Percentiles rank a stretch among this genome's conserved stretches.
Conservation (phyloP, 2,888 invertebrate species). For the Dichetophora obliterata region DNA sequence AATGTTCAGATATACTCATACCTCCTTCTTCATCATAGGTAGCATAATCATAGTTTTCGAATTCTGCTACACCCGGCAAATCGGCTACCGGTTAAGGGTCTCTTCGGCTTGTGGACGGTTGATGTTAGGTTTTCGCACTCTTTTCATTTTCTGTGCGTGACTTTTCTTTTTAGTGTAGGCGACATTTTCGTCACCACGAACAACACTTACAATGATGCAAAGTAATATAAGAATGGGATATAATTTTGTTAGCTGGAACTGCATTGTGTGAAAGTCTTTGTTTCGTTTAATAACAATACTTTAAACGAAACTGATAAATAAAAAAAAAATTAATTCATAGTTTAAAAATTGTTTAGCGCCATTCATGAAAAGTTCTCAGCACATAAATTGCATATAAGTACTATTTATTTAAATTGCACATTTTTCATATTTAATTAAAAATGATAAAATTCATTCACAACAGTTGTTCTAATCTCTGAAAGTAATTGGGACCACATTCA, state of each 20-base stretch:
- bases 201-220: slow-evolving; percentile 4
- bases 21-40: slow-evolving; percentile 55
- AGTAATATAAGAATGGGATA: not conserved
- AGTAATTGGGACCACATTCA: not conserved
- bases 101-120: slow-evolving; percentile 57
- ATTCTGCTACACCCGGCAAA: slow-evolving; percentile 52
- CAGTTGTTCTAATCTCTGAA: too few species aligned
- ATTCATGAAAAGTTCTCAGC: not conserved
- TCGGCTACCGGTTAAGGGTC: slow-evolving; percentile 50
- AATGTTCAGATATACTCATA: slow-evolving; percentile 3
- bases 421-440: too few species aligned
- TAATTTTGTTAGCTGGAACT: not conserved
- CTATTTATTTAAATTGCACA: not conserved
- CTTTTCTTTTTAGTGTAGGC: slow-evolving; percentile 22
- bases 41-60: slow-evolving; percentile 54
- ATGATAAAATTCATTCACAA: too few species aligned
- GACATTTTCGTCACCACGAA: slow-evolving; percentile 13
- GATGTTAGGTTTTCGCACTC: slow-evolving; percentile 27
- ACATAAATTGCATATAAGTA: too few species aligned
- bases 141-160: slow-evolving; percentile 38
- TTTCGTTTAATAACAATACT: not conserved
- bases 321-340: too few species aligned
- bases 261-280: not conserved
- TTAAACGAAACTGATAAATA: not conserved
- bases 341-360: not conserved